phyloP scores from a whole-genome alignment of 2,888 invertebrate genomes.

The Podotricha telesiphe region DNA sequence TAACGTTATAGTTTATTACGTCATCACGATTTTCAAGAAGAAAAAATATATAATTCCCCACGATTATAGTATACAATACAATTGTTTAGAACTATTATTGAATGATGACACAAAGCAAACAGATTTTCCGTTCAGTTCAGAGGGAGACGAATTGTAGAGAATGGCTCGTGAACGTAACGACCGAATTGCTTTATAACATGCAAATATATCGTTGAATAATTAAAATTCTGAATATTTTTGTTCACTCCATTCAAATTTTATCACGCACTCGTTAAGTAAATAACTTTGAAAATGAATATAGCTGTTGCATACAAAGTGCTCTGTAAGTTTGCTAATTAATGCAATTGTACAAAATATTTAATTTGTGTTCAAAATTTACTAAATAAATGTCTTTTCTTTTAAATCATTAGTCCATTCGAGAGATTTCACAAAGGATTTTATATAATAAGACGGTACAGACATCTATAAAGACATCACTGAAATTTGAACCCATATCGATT shows the following conservation, averaged over 20 bases:
- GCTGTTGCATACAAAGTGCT: conserved; percentile 1
- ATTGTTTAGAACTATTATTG: neutral
- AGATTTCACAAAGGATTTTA: no score
- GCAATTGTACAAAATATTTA: neutral
- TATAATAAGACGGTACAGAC: no score
- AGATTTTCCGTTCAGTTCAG: conserved; percentile 7
- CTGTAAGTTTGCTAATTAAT: no score
- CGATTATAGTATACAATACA: neutral
- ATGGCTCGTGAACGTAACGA: conserved; percentile 15
- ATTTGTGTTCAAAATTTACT: neutral
- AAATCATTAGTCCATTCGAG: no score
- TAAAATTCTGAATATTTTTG: conserved; percentile 11
- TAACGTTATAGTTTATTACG: no score
- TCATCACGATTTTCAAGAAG: no score
- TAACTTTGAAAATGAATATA: neutral
- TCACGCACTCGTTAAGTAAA: conserved; percentile 2
- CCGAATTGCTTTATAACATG: conserved; percentile 8
- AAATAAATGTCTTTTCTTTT: no score
- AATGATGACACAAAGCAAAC: conserved; percentile 20
- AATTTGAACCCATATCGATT: no score
- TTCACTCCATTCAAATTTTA: neutral
- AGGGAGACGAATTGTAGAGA: conserved; percentile 17
- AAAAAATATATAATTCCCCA: no score
- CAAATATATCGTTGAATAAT: conserved; percentile 7
- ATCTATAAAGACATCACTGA: no score